Percentiles rank a stretch among this genome's conserved stretches.
These are phyloP conservation scores for Subacronicta megacephala DNA, from an alignment of 2,888 invertebrate genomes.

Conservation along the genomic window DNA sequence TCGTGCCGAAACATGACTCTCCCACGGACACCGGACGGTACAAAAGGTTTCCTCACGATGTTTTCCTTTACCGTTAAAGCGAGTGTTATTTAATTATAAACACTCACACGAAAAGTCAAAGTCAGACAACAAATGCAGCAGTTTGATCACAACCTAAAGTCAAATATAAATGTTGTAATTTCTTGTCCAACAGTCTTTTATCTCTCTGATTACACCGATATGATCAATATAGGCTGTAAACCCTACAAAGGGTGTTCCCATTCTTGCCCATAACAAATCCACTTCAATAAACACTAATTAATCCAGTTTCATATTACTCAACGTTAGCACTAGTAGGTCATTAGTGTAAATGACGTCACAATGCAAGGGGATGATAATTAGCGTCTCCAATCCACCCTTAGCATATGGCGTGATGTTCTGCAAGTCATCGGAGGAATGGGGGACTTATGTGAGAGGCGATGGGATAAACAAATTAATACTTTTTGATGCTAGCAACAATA, in stretches of 20 bases:
- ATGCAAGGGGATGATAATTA: conserved; percentile 73
- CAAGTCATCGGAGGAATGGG: conserved; percentile 76
- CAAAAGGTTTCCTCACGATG: no score
- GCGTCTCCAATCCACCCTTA: conserved; percentile 77
- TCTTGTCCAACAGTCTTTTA: no score
- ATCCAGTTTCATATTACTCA: conserved; percentile 63
- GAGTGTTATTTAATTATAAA: no score
- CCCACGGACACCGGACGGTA: no score
- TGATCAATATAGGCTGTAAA: neutral
- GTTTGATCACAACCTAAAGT: no score
- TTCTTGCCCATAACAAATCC: conserved; percentile 8
- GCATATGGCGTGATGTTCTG: conserved; percentile 72
- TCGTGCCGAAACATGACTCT: no score
- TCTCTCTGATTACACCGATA: no score
- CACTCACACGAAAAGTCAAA: no score
- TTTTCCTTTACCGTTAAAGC: no score
- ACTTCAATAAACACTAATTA: conserved; percentile 31
- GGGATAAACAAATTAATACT: conserved; percentile 13
- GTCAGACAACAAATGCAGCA: no score
- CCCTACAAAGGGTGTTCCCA: no score
- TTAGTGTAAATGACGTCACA: conserved; percentile 68
- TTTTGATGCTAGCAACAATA: neutral
- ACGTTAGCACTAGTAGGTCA: conserved; percentile 66
- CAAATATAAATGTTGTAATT: no score
- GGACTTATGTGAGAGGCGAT: conserved; percentile 39